Percentiles rank a stretch among this genome's conserved stretches.
These are phyloP conservation scores for Subacronicta megacephala DNA, from an alignment of 2,888 invertebrate genomes.

Conservation along the genomic window DNA sequence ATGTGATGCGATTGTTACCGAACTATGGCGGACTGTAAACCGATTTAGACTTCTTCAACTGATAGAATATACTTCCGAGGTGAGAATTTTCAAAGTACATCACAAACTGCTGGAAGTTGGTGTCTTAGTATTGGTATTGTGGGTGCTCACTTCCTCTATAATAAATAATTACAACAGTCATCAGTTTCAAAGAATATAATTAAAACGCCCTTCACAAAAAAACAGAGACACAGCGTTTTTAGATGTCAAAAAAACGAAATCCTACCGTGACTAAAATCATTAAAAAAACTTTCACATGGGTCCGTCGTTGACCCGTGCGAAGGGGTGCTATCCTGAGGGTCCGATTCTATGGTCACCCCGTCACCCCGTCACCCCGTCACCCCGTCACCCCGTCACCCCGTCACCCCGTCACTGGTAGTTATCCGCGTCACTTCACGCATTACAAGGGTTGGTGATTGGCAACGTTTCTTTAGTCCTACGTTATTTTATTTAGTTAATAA, in stretches of 20 bases:
- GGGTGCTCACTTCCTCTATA: too few species aligned
- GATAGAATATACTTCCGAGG: too few species aligned
- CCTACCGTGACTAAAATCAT: constrained; percentile 38
- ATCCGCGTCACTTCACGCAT: constrained; percentile 64
- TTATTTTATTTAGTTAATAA: constrained; percentile 57
- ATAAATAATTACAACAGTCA: too few species aligned
- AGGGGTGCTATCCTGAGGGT: constrained; percentile 52
- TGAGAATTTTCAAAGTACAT: too few species aligned
- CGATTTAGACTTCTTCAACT: too few species aligned
- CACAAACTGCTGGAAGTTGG: too few species aligned
- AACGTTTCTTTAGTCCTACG: constrained; percentile 52
- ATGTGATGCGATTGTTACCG: too few species aligned
- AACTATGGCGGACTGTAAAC: too few species aligned
- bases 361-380: constrained; percentile 58
- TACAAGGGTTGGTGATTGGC: constrained; percentile 62
- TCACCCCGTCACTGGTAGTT: constrained; percentile 57
- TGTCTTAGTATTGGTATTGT: too few species aligned
- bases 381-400: too few species aligned
- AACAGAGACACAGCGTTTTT: constrained; percentile 24
- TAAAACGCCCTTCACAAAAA: not conserved
- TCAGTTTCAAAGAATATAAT: too few species aligned
- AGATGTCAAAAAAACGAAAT: constrained; percentile 12
- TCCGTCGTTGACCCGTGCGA: constrained; percentile 49
- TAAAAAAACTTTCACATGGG: constrained; percentile 48
- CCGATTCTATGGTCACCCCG: constrained; percentile 49